Evolutionary conservation across 1,140 invertebrate genomes (phyloP), one percentile per base, ranked within the genome.

Genomic region (Zaprionus gabonicus): DNA sequence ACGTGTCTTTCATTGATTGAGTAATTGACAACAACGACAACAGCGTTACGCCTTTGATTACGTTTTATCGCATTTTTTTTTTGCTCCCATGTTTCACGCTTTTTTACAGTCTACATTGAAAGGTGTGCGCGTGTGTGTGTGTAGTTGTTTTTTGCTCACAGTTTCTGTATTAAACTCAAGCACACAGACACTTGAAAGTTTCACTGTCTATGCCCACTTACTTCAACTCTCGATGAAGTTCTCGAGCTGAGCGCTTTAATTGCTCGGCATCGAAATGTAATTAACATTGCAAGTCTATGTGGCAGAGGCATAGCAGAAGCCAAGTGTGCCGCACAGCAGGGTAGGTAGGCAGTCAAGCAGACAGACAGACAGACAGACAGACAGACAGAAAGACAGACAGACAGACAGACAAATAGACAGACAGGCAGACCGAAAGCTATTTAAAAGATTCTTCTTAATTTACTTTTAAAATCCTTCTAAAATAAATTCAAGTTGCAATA

Each of bases 211-310:
- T 60, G 60, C 17, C 17, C 53, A 71, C 68, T 76, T 59, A n/a
- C 20, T 46, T 46, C 7, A 9, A 46, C 41, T 49, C 56, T 58
- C 46, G 53, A 56, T 59, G 44, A 56, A 66, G 56, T 55, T 71
- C 56, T 75, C 59, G 55, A 59, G 38, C 17, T 25, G 55, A 28
- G 59, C 44, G 56, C 31, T 66, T 81, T 81, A 81, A 81, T 80
- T 78, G 70, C 78, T 74, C 17, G 58, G 58, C 66, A 74, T 77
- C 73, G 36, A 84, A 84, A 69, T 81, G 78, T 84, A 84, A 84
- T 84, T 84, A 81, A 74, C 63, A 46, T 69, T 36, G 41, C 74
- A 69, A 49, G 7, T 49, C 57, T 63, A 55, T 67, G 60, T 56
- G 44, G 62, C 57, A 75, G 74, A 64, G 70, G 62, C 41, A 17